These are phyloP conservation scores for Orius laevigatus DNA, from an alignment of 1,140 invertebrate species.

Conservation along the genomic window DNA sequence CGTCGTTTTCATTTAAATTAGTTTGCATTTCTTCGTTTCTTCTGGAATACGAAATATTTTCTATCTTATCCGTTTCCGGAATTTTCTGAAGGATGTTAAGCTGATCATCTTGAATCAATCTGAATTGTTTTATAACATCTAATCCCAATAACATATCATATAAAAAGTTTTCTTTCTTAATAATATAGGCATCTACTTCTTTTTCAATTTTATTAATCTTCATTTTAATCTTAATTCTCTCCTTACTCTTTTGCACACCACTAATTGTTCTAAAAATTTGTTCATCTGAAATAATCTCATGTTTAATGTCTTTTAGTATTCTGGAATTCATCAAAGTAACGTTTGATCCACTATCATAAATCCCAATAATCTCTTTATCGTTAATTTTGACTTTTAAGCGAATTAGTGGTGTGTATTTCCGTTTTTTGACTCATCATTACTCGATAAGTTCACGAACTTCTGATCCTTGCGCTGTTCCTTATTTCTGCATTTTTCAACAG, in stretches of 20 bases:
- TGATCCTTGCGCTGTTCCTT: too few species aligned
- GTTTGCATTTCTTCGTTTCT: too few species aligned
- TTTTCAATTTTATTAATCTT: slow-evolving; percentile 19
- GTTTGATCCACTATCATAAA: slow-evolving; percentile 14
- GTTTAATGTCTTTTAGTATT: slow-evolving; percentile 1
- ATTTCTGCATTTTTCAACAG: too few species aligned
- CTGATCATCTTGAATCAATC: slow-evolving; percentile 17
- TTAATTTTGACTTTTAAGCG: slow-evolving; percentile 5
- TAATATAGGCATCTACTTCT: slow-evolving; percentile 13
- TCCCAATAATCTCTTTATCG: slow-evolving; percentile 3
- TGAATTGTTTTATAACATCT: slow-evolving; percentile 16
- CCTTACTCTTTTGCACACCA: slow-evolving; percentile 21
- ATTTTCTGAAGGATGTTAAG: slow-evolving; percentile 16
- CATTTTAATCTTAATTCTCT: slow-evolving; percentile 4
- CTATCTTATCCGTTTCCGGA: too few species aligned
- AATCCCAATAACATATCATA: slow-evolving; percentile 18
- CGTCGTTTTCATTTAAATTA: too few species aligned
- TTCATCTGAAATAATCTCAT: slow-evolving; percentile 12
- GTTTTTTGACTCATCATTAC: too few species aligned
- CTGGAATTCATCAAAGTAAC: slow-evolving; percentile 10
- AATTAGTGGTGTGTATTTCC: slow-evolving; percentile 7
- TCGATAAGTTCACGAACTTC: too few species aligned
- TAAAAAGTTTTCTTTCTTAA: slow-evolving; percentile 16
- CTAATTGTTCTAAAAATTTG: slow-evolving; percentile 20
- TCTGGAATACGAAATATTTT: too few species aligned